phyloP scores from a whole-genome alignment of 2,797 vertebrate species.

The Clangula hyemalis region DNA sequence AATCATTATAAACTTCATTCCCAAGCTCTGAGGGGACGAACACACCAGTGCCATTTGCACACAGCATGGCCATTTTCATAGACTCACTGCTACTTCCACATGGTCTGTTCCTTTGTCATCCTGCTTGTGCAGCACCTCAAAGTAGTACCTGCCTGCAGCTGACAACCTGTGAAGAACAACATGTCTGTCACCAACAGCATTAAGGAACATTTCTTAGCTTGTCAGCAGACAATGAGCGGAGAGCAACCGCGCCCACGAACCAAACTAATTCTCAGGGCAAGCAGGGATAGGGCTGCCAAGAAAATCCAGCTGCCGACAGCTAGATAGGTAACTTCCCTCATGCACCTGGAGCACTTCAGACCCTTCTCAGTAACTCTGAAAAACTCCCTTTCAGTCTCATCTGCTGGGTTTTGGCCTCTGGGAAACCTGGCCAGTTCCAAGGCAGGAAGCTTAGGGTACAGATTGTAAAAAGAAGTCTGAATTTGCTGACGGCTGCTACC shows the following conservation, averaged over 20 bases:
- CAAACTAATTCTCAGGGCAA: slow-evolving; percentile 3
- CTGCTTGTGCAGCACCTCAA: slow-evolving; percentile 95
- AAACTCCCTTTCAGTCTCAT: background rate
- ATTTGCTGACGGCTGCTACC: background rate
- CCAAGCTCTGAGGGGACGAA: rapidly evolving
- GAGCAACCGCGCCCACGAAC: background rate
- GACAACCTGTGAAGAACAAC: slow-evolving; percentile 79
- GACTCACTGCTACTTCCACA: slow-evolving; percentile 92
- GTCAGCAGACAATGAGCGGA: background rate
- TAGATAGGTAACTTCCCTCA: background rate
- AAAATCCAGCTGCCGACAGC: background rate
- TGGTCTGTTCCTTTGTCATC: slow-evolving; percentile 89
- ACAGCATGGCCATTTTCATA: background rate
- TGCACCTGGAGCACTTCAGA: background rate
- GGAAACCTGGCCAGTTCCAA: background rate
- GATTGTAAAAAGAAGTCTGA: background rate
- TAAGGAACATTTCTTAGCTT: background rate
- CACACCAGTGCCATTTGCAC: rapidly evolving
- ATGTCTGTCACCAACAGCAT: background rate
- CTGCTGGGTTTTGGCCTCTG: background rate
- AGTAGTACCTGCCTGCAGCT: slow-evolving; percentile 86
- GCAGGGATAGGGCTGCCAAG: background rate
- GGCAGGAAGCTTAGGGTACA: background rate
- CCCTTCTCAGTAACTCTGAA: background rate
- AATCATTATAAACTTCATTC: background rate